A percentile compares a stretch with the other conserved stretches of the same genome.
These are phyloP conservation scores for Zaprionus inermis DNA, from an alignment of 1,140 invertebrate species.

Conservation along the genomic window DNA sequence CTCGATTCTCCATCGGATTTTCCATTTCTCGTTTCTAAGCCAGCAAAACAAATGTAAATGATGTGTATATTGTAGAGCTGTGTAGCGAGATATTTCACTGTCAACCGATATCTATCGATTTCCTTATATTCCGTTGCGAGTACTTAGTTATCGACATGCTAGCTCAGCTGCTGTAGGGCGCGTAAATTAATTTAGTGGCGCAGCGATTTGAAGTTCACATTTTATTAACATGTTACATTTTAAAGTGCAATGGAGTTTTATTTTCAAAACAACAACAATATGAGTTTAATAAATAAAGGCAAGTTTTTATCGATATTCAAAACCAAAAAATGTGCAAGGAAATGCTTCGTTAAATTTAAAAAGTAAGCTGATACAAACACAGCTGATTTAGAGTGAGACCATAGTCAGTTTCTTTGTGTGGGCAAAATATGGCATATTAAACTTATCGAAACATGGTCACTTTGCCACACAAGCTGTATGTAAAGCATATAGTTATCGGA, in stretches of 20 bases:
- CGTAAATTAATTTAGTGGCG: neutral
- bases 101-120: conserved; percentile 10
- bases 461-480: no score
- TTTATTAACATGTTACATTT: accelerated
- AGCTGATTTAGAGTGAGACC: no score
- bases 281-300: neutral
- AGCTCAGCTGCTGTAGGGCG: neutral
- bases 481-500: no score
- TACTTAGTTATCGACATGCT: neutral
- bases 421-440: no score
- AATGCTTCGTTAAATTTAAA: no score
- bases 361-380: no score
- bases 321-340: no score
- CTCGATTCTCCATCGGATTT: conserved; percentile 11
- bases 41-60: conserved; percentile 19
- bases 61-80: conserved; percentile 6
- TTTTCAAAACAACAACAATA: neutral
- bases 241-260: neutral
- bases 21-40: conserved; percentile 2
- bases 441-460: no score
- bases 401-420: no score
- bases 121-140: neutral
- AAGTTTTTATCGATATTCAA: no score
- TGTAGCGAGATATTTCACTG: neutral
- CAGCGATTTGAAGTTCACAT: neutral